These are phyloP conservation scores for Amblyteles armatorius DNA, from an alignment of 2,888 invertebrate species.

Conservation along the genomic window DNA sequence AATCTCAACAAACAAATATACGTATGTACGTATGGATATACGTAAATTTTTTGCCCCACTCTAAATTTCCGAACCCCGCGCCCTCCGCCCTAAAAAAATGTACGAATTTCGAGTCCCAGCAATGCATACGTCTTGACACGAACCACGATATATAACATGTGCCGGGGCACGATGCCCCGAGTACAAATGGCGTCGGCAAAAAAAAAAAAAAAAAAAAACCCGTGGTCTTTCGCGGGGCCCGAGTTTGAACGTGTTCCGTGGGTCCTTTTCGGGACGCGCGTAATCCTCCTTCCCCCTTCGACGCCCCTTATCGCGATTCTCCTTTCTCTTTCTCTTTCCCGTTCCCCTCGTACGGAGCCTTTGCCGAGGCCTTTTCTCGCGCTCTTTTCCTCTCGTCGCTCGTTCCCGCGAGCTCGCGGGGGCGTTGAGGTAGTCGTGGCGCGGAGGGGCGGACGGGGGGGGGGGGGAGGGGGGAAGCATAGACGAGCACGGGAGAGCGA, in stretches of 20 bases:
- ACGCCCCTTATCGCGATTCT: slow-evolving; percentile 20
- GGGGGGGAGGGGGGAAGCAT: not conserved
- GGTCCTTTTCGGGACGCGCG: slow-evolving; percentile 60
- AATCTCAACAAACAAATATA: too few species aligned
- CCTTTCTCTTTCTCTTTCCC: slow-evolving; percentile 6
- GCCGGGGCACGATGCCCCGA: slow-evolving; percentile 48
- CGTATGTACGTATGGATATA: too few species aligned
- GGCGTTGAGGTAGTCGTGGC: slow-evolving; percentile 2
- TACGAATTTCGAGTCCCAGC: too few species aligned
- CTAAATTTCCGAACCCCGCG: too few species aligned
- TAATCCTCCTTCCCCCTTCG: slow-evolving; percentile 29
- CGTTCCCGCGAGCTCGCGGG: slow-evolving; percentile 47
- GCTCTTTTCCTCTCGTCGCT: slow-evolving; percentile 51
- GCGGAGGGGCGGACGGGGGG: not conserved
- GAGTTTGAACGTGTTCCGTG: slow-evolving; percentile 13
- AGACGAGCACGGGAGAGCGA: slow-evolving; percentile 18
- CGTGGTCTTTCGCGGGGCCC: not conserved
- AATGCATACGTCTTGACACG: not conserved
- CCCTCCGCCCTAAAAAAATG: too few species aligned
- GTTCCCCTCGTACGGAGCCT: not conserved
- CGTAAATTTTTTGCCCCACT: too few species aligned
- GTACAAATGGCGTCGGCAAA: slow-evolving; percentile 68
- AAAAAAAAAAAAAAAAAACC: slow-evolving; percentile 34
- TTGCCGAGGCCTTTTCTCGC: slow-evolving; percentile 15
- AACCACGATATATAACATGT: slow-evolving; percentile 21